A percentile compares a stretch with the other conserved stretches of the same genome.
These are phyloP conservation scores for Eudemis profundana DNA, from an alignment of 2,888 invertebrate genomes.

Conservation along the genomic window DNA sequence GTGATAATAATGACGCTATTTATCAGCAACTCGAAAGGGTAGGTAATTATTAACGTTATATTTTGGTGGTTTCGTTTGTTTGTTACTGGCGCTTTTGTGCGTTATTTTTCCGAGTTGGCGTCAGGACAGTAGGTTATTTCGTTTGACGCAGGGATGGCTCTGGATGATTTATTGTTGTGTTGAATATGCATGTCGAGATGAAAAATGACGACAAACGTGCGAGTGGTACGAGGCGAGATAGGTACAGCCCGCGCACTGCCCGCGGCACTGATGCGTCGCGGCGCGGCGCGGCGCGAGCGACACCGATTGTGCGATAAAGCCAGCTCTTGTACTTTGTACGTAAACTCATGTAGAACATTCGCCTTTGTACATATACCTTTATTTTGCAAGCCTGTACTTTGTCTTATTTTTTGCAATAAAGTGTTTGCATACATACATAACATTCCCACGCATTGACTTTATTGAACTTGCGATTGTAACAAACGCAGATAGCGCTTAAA, in stretches of 20 bases:
- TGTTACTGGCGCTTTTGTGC: slow-evolving; percentile 71
- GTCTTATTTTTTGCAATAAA: too few species aligned
- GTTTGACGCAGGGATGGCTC: slow-evolving; percentile 72
- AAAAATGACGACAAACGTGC: slow-evolving; percentile 79
- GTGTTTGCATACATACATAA: too few species aligned
- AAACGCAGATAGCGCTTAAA: too few species aligned
- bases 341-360: not conserved
- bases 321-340: slow-evolving; percentile 8
- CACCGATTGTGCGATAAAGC: slow-evolving; percentile 42
- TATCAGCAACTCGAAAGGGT: slow-evolving; percentile 81
- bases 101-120: slow-evolving; percentile 73
- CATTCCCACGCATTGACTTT: too few species aligned
- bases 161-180: slow-evolving; percentile 81
- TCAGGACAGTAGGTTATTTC: slow-evolving; percentile 77
- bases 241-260: slow-evolving; percentile 38
- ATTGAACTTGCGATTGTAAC: not conserved
- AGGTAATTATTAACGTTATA: slow-evolving; percentile 82
- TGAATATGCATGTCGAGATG: slow-evolving; percentile 84
- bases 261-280: slow-evolving; percentile 36
- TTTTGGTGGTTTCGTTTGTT: slow-evolving; percentile 78
- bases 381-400: too few species aligned
- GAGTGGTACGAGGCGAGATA: slow-evolving; percentile 65
- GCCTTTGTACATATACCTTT: too few species aligned
- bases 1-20: slow-evolving; percentile 83
- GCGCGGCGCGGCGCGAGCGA: slow-evolving; percentile 21